Evolutionary conservation across 2,797 vertebrate genomes (phyloP).

Genomic region (Takifugu rubripes): DNA sequence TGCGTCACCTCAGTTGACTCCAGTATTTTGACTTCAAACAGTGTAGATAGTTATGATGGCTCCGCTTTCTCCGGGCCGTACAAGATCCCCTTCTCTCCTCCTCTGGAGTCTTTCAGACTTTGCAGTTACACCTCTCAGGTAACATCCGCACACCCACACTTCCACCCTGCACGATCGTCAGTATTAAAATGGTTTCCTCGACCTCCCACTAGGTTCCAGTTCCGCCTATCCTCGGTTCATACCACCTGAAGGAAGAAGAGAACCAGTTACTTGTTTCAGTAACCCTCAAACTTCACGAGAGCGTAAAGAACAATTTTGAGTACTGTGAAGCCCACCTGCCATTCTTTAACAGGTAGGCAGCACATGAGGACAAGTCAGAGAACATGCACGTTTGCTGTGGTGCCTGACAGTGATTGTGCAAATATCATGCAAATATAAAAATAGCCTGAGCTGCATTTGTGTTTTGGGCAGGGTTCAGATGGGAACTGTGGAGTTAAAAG

Average conservation of each 20-base stretch:
- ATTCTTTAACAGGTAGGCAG: slow-evolving; percentile 90
- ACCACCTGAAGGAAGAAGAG: slow-evolving; percentile 82
- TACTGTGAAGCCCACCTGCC: slow-evolving; percentile 91
- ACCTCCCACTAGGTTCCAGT: slow-evolving; percentile 82
- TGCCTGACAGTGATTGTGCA: no score
- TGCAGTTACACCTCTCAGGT: slow-evolving; percentile 96
- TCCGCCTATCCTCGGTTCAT: slow-evolving; percentile 90
- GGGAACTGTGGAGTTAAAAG: slow-evolving; percentile 82
- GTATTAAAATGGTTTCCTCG: neutral
- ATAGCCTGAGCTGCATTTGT: neutral
- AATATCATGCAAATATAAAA: no score
- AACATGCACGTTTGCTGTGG: neutral
- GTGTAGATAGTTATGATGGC: slow-evolving; percentile 80
- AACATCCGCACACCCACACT: slow-evolving; percentile 10
- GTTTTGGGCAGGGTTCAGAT: slow-evolving; percentile 80
- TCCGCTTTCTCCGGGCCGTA: slow-evolving; percentile 90
- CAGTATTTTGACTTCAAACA: slow-evolving; percentile 84
- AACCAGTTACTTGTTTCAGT: slow-evolving; percentile 80
- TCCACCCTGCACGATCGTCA: neutral
- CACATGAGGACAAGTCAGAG: neutral
- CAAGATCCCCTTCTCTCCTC: slow-evolving; percentile 92
- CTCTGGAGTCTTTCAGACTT: slow-evolving; percentile 85
- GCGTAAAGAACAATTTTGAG: slow-evolving; percentile 91
- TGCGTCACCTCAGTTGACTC: slow-evolving; percentile 91
- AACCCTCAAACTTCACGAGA: slow-evolving; percentile 92